Conservation (phyloP, 2,797 vertebrate genomes). For the Pangasius macronema region DNA sequence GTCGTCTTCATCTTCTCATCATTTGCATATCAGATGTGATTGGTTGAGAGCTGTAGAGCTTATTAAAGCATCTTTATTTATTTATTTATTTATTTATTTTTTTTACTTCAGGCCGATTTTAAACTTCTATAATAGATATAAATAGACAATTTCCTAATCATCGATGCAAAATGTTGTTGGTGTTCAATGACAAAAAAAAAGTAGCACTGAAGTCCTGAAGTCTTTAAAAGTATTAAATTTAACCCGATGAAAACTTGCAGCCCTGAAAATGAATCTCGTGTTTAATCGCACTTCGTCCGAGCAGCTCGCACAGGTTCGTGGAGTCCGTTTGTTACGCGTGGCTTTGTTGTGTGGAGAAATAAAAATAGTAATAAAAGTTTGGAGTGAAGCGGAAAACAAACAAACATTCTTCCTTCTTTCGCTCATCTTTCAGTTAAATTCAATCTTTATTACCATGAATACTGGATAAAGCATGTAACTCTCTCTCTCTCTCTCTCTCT, state of each 20-base stretch:
- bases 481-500: not conserved
- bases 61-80: not conserved
- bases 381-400: not conserved
- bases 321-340: not conserved
- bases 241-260: not conserved
- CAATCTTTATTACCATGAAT: not conserved
- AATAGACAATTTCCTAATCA: not conserved
- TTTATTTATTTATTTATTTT: not conserved
- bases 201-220: not conserved
- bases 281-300: not conserved
- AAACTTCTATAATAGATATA: not conserved
- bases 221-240: not conserved
- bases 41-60: not conserved
- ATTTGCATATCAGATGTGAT: not conserved
- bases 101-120: not conserved
- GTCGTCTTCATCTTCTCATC: not conserved
- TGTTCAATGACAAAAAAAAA: not conserved
- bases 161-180: not conserved
- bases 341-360: not conserved
- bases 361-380: not conserved
- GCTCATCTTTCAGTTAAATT: not conserved
- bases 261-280: not conserved
- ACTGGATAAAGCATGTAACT: not conserved
- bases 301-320: not conserved
- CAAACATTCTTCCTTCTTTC: not conserved